phyloP scores from a whole-genome alignment of 2,888 invertebrate genomes.

The Subacronicta megacephala region DNA sequence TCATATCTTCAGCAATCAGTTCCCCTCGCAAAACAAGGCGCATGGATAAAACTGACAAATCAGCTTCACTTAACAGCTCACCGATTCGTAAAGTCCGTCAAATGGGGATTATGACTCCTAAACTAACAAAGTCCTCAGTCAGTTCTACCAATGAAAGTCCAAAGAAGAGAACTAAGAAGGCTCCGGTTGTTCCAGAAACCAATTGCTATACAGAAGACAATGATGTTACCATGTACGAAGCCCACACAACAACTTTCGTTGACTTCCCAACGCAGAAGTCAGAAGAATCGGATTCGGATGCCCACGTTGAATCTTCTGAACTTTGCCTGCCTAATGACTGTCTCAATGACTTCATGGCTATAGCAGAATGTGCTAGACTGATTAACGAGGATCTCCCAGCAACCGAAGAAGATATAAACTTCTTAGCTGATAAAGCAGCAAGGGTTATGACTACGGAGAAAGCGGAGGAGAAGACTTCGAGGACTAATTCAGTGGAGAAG shows the following conservation, averaged over 20 bases:
- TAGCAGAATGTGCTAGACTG: constrained; percentile 77
- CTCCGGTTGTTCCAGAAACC: constrained; percentile 67
- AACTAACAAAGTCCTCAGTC: constrained; percentile 66
- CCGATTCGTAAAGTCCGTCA: constrained; percentile 86
- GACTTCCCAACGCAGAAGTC: constrained; percentile 78
- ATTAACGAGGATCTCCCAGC: constrained; percentile 71
- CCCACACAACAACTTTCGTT: constrained; percentile 81
- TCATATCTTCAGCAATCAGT: constrained; percentile 76
- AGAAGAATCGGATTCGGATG: constrained; percentile 84
- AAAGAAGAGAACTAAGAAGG: constrained; percentile 80
- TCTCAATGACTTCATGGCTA: constrained; percentile 83
- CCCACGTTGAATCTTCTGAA: constrained; percentile 80
- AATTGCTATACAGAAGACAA: constrained; percentile 75
- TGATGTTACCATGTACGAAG: constrained; percentile 86
- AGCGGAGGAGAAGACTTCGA: constrained; percentile 63
- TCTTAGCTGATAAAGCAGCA: constrained; percentile 82
- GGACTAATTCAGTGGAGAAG: constrained; percentile 74
- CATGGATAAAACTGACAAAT: constrained; percentile 83
- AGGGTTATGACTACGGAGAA: constrained; percentile 84
- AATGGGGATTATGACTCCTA: constrained; percentile 74
- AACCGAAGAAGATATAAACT: constrained; percentile 81
- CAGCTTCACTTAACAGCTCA: constrained; percentile 84
- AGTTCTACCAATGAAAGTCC: constrained; percentile 81
- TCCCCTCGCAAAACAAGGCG: constrained; percentile 85
- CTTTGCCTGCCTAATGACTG: constrained; percentile 84